A percentile compares a stretch with the other conserved stretches of the same genome.
Conservation (phyloP, 2,888 invertebrate genomes). For the Lutraria lutraria region DNA sequence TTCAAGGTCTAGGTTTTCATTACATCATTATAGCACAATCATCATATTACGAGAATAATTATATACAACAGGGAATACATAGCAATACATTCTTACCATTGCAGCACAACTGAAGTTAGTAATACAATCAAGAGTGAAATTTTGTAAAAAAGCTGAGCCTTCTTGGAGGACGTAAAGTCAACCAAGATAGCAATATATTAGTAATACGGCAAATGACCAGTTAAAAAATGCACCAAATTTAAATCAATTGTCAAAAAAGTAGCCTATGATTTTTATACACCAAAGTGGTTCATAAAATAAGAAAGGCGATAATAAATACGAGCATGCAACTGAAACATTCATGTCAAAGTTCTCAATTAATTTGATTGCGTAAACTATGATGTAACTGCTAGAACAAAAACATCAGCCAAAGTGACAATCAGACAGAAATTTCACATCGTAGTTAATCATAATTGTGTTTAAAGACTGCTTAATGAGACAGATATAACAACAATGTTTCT, state of each 20-base stretch:
- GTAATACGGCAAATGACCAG: neutral
- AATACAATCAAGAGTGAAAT: neutral
- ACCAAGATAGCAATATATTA: neutral
- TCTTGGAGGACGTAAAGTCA: neutral
- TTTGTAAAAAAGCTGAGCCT: too few relatives aligned
- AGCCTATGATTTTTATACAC: neutral
- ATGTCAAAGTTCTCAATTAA: neutral
- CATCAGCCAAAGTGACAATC: neutral
- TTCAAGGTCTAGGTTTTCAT: slow-evolving; percentile 26
- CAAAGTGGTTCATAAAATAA: neutral
- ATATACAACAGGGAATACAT: slow-evolving; percentile 23
- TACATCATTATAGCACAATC: slow-evolving; percentile 22
- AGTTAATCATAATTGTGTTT: neutral
- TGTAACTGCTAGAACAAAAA: neutral
- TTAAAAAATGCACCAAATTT: neutral
- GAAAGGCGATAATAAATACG: neutral
- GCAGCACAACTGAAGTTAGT: neutral
- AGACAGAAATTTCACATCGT: neutral
- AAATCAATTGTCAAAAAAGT: neutral
- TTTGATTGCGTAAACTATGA: neutral
- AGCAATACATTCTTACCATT: neutral
- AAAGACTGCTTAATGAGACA: neutral
- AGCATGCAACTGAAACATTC: neutral
- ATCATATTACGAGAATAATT: slow-evolving; percentile 23
- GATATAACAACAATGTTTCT: neutral